Percentiles rank a stretch among this genome's conserved stretches.
Conservation (phyloP, 2,888 invertebrate genomes). For the Apeira syringaria region DNA sequence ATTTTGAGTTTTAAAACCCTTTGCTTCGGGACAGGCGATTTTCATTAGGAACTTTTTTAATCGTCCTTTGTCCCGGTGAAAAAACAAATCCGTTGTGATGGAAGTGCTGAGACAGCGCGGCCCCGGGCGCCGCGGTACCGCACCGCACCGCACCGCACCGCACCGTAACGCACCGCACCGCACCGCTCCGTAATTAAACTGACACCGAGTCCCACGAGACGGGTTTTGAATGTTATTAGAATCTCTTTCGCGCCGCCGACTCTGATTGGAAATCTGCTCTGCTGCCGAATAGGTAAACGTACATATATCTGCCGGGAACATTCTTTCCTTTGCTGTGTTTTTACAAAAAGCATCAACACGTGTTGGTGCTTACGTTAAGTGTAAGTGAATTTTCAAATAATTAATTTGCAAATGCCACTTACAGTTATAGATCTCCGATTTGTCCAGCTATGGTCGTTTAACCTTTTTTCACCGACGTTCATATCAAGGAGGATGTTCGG, state of each 20-base stretch:
- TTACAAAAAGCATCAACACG: too few relatives aligned
- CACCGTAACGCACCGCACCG: constrained; percentile 54
- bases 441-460: too few relatives aligned
- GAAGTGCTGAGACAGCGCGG: constrained; percentile 57
- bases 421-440: too few relatives aligned
- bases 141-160: too few relatives aligned
- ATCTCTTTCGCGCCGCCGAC: constrained; percentile 76
- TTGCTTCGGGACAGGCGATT: constrained; percentile 66
- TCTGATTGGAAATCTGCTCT: constrained; percentile 75
- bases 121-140: constrained; percentile 48
- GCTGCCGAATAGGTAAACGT: constrained; percentile 49
- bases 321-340: constrained; percentile 22
- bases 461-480: too few relatives aligned
- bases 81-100: constrained; percentile 75
- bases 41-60: constrained; percentile 82
- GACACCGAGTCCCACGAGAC: constrained; percentile 74
- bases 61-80: constrained; percentile 77
- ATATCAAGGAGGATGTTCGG: too few relatives aligned
- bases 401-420: too few relatives aligned
- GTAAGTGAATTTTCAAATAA: too few relatives aligned
- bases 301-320: constrained; percentile 32
- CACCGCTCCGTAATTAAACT: constrained; percentile 74
- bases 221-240: constrained; percentile 83
- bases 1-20: constrained; percentile 60
- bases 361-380: too few relatives aligned